Base-by-base conservation (phyloP, 1,140 invertebrate genomes). In the Ericerus pela region DNA sequence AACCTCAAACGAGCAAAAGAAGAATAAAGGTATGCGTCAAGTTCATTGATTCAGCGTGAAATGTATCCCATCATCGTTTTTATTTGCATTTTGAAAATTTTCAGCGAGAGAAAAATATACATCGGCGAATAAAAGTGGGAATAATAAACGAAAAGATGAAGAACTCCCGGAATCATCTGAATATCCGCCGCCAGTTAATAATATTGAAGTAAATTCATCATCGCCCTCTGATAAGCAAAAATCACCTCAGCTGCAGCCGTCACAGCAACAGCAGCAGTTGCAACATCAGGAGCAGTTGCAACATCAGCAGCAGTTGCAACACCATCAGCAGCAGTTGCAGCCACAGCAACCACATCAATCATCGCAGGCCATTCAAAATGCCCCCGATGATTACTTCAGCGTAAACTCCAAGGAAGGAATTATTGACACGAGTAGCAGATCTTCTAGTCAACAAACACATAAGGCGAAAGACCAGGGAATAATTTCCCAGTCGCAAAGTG, bases 11-110 rank as follows among this genome's bases (percentile, higher is more conserved):
- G 41, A 47, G 2, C 20, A 20, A 24, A 47, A 47, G 41, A 47
- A 47, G 26, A 47, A 14, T 47, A 47, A 47, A 47, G 18, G 41
- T 47, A 47, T 41, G 37, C 14, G 37, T n/a, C n/a, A 41, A 8
- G 14, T 41, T 14, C 4, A 16, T 6, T 16, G n/a, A 4, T 41
- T 16, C 37, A 18, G 20, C n/a, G 37, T 14, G 14, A 18, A 41
- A 41, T 41, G 5, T 16, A 41, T 41, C 31, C 31, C 8, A 33
- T 33, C 8, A n/a, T 33, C n/a, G n/a, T n/a, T 22, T 8, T 22
- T 22, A 22, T 22, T 47, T 47, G 22, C 26, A 8, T 10, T 22
- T 47, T 14, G 11, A 20, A 47, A 47, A 20, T n/a, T n/a, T n/a
- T n/a, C 14, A 47, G 41, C 4, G 3, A 47, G 14, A 47, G 41